A percentile compares a stretch with the other conserved stretches of the same genome.
phyloP scores from a whole-genome alignment of 2,113 vertebrate species.

The Oreochromis aureus region DNA sequence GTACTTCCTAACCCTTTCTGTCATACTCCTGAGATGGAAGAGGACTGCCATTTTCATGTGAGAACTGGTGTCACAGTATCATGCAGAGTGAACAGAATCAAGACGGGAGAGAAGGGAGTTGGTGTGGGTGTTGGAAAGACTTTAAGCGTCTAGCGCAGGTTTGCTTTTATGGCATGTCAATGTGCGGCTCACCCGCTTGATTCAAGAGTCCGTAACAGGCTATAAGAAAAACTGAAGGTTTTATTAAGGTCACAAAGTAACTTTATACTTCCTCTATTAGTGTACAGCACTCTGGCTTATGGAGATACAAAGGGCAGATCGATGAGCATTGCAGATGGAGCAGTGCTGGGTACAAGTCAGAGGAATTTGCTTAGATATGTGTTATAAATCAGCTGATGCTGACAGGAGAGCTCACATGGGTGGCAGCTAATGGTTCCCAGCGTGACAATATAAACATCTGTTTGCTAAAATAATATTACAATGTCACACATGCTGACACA shows the following conservation, averaged over 20 bases:
- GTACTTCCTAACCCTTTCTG: background rate
- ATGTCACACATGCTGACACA: background rate
- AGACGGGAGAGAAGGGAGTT: background rate
- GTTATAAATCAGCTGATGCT: slow-evolving; percentile 55
- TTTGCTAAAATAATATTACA: background rate
- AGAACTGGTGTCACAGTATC: background rate
- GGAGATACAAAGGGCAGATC: slow-evolving; percentile 63
- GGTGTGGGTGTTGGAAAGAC: background rate
- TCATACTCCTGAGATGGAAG: background rate
- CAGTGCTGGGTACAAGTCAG: slow-evolving; percentile 14
- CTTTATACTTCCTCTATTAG: slow-evolving; percentile 64
- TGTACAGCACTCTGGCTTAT: slow-evolving; percentile 45
- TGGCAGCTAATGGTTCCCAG: slow-evolving; percentile 26
- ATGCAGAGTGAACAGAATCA: background rate
- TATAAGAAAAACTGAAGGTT: slow-evolving; percentile 52
- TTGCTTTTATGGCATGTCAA: background rate
- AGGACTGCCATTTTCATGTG: background rate
- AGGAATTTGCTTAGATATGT: slow-evolving; percentile 51
- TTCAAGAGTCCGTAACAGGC: slow-evolving; percentile 4
- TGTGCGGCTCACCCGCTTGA: slow-evolving; percentile 15
- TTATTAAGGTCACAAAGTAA: slow-evolving; percentile 70
- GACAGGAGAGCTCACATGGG: background rate
- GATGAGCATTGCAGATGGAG: slow-evolving; percentile 43
- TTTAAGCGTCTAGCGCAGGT: background rate
- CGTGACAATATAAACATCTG: slow-evolving; percentile 17